Evolutionary conservation across 1,140 invertebrate genomes (phyloP).

Genomic region (Heliconius congener): DNA sequence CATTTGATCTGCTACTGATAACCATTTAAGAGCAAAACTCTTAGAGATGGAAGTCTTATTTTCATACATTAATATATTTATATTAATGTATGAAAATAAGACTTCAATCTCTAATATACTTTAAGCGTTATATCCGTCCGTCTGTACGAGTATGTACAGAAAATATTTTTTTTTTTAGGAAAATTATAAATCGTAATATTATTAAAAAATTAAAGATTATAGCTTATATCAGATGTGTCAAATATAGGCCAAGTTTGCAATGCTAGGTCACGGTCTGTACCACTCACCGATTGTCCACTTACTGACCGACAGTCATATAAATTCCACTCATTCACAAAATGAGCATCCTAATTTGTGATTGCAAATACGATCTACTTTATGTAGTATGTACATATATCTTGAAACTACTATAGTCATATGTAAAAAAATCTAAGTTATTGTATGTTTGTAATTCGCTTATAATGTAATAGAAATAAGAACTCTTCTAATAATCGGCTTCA

Average conservation of each 20-base stretch:
- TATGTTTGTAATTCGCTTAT: not conserved
- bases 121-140: too few species aligned
- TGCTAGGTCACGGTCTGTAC: conserved; percentile 16
- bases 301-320: conserved; percentile 28
- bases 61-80: too few species aligned
- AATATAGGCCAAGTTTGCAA: conserved; percentile 20
- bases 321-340: conserved; percentile 34
- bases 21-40: too few species aligned
- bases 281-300: conserved; percentile 3
- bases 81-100: too few species aligned
- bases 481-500: too few species aligned
- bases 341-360: conserved; percentile 39
- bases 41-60: too few species aligned
- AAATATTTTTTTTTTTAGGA: too few species aligned
- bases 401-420: not conserved
- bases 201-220: not conserved
- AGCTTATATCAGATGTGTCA: not conserved
- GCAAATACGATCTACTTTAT: conserved; percentile 42
- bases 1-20: too few species aligned
- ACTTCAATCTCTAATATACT: too few species aligned
- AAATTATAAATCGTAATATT: not conserved
- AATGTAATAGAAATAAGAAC: too few species aligned
- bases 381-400: too few species aligned
- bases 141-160: too few species aligned
- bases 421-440: not conserved